These are phyloP conservation scores for Aptenodytes patagonicus DNA, from an alignment of 2,113 vertebrate genomes.

Conservation along the genomic window DNA sequence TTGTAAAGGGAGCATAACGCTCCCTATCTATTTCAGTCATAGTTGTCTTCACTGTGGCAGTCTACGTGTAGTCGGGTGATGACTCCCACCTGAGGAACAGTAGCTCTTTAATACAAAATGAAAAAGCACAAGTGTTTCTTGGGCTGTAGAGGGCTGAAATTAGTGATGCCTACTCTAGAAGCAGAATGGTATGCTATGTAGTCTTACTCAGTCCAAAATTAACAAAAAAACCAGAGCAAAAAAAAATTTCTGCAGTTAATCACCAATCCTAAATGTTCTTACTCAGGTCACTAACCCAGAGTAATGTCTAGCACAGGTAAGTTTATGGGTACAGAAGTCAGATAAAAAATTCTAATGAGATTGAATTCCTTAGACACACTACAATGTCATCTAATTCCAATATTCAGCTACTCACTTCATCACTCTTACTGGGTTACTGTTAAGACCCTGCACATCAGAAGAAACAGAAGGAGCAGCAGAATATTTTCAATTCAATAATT, in stretches of 20 bases:
- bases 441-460: not conserved
- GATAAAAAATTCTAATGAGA: not conserved
- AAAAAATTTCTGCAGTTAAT: not conserved
- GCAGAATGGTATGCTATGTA: not conserved
- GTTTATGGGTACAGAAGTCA: not conserved
- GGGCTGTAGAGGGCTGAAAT: not conserved
- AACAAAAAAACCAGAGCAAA: accelerated
- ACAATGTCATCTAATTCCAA: not conserved
- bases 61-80: not conserved
- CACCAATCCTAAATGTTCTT: not conserved
- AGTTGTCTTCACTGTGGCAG: not conserved
- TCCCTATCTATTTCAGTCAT: not conserved
- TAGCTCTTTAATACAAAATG: not conserved
- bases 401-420: not conserved
- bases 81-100: not conserved
- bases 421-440: accelerated
- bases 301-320: not conserved
- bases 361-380: not conserved
- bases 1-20: not conserved
- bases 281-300: not conserved
- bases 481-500: not conserved
- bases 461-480: not conserved
- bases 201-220: not conserved
- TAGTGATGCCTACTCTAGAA: not conserved
- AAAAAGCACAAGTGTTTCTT: not conserved